Evolutionary conservation across 2,888 invertebrate genomes (phyloP), one percentile per base, ranked within the genome.

Genomic region (Conchocele bisecta): DNA sequence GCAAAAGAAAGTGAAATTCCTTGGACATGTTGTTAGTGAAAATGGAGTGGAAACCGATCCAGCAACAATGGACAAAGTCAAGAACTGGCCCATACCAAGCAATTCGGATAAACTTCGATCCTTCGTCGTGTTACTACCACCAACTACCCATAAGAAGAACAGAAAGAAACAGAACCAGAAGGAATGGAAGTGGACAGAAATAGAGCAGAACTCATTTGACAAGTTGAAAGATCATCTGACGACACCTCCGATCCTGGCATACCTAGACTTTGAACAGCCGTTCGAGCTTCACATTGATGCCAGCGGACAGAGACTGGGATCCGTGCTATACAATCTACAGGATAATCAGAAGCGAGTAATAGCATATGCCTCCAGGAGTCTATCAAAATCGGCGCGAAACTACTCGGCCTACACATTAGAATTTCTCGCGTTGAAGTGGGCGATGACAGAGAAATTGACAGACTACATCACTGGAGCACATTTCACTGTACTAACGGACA

Each of bases 201-300:
- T 17, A 9, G 26, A 57, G 20, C 26, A 57, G 26, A 9, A 57
- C 17, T 17, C 29, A 24, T 57, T 57, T 37, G 24, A 64, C 3
- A 37, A 31, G 11, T 22, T 59, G 22, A 68, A 68, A 13, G 35
- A 42, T 20, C n/a, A 17, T 7, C 31, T 61, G 15, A 39, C 44
- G n/a, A n/a, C 44, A 1, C 69, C 63, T 37, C 59, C 59, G 13
- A 59, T 59, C 13, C 37, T 70, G 9, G 63, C 39, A 3, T 70
- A 56, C 48, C 41, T 51, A 1, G 58, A 70, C 33, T 73, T 51
- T 39, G 31, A 35, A 13, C 35, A 28, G 9, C 77, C 63, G 1
- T 77, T 73, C 51, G 64, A 68, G 29, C 46, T 75, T 3, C 59
- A 72, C 20, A 61, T 42, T 15, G 65, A 76, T 60, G 76, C 76